Conservation (phyloP, 2,113 vertebrate genomes). For the Haemorhous mexicanus region DNA sequence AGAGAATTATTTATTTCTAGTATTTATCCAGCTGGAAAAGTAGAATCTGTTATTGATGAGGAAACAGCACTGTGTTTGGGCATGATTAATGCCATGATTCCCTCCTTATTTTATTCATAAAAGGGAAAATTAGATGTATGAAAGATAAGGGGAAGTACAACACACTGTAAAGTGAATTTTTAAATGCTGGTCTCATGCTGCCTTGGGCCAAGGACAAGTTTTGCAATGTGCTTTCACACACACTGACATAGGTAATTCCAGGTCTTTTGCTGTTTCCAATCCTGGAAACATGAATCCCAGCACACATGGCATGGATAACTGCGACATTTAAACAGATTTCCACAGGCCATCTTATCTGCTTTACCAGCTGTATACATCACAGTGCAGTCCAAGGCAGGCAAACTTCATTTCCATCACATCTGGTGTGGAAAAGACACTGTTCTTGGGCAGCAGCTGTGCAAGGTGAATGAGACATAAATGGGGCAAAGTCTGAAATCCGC, state of each 20-base stretch:
- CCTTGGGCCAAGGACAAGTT: background rate
- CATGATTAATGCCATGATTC: background rate
- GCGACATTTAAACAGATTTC: background rate
- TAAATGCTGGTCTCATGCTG: background rate
- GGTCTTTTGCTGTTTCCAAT: background rate
- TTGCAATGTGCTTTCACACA: background rate
- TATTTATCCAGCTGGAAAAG: background rate
- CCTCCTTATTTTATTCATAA: background rate
- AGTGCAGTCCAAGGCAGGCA: background rate
- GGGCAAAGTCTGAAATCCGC: background rate
- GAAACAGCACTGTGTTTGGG: background rate
- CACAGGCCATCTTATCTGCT: background rate
- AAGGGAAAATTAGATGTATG: background rate
- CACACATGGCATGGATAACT: background rate
- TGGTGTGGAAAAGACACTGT: background rate
- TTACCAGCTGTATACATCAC: background rate
- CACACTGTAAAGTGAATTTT: background rate
- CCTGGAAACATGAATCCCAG: background rate
- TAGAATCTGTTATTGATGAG: background rate
- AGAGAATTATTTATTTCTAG: background rate
- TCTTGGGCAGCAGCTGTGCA: background rate
- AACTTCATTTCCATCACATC: background rate
- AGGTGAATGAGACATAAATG: background rate
- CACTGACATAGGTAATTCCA: background rate
- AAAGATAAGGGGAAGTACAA: background rate